Percentiles rank a stretch among this genome's conserved stretches.
Evolutionary conservation across 2,888 invertebrate species (phyloP).

Genomic region (Drosophila percnosoma): DNA sequence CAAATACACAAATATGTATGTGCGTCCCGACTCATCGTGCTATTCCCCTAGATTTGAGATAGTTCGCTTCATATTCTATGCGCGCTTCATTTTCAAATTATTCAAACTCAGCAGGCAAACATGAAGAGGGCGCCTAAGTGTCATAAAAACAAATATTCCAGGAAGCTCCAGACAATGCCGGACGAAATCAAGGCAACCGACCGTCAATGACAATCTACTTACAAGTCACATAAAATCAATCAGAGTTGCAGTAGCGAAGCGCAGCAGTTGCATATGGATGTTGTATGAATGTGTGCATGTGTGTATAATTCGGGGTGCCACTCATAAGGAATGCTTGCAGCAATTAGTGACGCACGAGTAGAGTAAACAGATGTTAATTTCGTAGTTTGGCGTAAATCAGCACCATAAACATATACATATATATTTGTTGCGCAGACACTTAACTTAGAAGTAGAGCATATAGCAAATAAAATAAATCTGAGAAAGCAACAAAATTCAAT

Average conservation of each 20-base stretch:
- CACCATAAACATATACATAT: background rate
- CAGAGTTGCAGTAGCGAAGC: constrained; percentile 55
- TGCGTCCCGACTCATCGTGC: constrained; percentile 14
- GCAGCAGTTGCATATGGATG: constrained; percentile 16
- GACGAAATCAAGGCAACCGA: constrained; percentile 14
- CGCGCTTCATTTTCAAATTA: constrained; percentile 61
- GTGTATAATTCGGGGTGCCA: constrained; percentile 5
- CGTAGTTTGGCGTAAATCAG: constrained; percentile 65
- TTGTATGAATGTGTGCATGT: background rate
- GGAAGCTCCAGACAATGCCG: constrained; percentile 19
- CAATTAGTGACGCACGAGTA: constrained; percentile 74
- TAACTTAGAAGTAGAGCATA: constrained; percentile 7
- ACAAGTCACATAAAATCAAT: constrained; percentile 75
- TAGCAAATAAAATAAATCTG: constrained; percentile 5
- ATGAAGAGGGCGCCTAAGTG: constrained; percentile 46
- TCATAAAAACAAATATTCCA: constrained; percentile 70
- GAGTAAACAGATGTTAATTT: constrained; percentile 68
- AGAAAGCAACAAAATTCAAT: constrained; percentile 1
- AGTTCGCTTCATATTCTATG: constrained; percentile 56
- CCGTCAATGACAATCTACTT: constrained; percentile 52
- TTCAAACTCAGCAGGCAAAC: constrained; percentile 50
- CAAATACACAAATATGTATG: constrained; percentile 1
- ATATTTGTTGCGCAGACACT: constrained; percentile 10
- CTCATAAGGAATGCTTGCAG: constrained; percentile 44
- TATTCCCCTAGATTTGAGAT: constrained; percentile 27